A percentile compares a stretch with the other conserved stretches of the same genome.
These are phyloP conservation scores for Prosapia bicincta DNA, from an alignment of 2,888 invertebrate species.

Conservation along the genomic window DNA sequence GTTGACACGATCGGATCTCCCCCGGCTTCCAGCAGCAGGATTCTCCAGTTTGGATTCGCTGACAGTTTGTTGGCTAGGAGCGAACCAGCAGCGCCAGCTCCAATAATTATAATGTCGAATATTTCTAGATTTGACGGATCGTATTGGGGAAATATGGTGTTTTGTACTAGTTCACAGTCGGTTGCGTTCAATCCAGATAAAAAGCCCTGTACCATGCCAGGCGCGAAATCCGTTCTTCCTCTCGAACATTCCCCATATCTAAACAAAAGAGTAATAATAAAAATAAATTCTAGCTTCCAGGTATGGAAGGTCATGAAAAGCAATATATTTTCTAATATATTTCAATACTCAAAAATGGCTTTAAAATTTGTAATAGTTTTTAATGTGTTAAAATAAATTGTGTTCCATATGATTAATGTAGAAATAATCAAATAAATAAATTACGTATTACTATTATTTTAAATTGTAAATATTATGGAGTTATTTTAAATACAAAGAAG, in stretches of 20 bases:
- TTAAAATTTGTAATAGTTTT: no score
- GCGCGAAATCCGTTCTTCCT: neutral
- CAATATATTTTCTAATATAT: no score
- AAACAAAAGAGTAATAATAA: neutral
- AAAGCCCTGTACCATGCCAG: neutral
- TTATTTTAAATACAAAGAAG: no score
- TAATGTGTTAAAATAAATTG: no score
- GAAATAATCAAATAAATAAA: no score
- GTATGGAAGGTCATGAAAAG: no score
- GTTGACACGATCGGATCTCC: conserved; percentile 48
- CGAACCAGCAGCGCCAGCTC: conserved; percentile 51
- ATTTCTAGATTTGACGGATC: conserved; percentile 21
- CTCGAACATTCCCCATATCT: neutral
- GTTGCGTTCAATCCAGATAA: neutral
- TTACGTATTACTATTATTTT: no score
- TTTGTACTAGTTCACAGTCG: neutral
- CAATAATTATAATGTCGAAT: conserved; percentile 43
- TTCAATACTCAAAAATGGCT: no score
- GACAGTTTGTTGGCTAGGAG: conserved; percentile 51
- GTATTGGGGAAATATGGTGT: neutral
- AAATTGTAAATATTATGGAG: no score
- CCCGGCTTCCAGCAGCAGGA: conserved; percentile 55
- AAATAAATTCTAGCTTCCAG: no score
- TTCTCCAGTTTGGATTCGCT: conserved; percentile 48
- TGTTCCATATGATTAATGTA: no score